phyloP scores from a whole-genome alignment of 2,888 invertebrate genomes.

The Tineola bisselliella region DNA sequence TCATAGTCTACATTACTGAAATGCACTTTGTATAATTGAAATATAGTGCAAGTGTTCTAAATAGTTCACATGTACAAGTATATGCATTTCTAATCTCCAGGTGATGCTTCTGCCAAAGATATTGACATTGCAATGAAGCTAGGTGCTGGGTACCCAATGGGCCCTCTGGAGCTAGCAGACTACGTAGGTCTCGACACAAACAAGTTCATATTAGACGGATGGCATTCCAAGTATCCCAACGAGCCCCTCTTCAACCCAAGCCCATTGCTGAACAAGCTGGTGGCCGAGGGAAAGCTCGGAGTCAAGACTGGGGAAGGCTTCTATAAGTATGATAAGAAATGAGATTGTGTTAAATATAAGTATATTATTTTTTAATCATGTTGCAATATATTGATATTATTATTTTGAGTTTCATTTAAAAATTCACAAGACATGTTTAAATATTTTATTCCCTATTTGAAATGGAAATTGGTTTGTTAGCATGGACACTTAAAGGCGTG shows the following conservation, averaged over 20 bases:
- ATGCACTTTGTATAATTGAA: no score
- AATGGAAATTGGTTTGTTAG: no score
- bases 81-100: slow-evolving; percentile 30
- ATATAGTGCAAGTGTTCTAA: no score
- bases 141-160: slow-evolving; percentile 91
- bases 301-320: slow-evolving; percentile 84
- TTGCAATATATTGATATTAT: slow-evolving; percentile 12
- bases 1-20: no score
- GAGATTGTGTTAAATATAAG: neutral
- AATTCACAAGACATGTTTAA: no score
- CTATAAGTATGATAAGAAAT: slow-evolving; percentile 67
- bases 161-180: slow-evolving; percentile 85
- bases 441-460: no score
- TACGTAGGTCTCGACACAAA: slow-evolving; percentile 86
- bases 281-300: slow-evolving; percentile 79
- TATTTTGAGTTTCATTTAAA: no score
- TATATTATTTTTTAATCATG: neutral
- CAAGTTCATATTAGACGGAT: slow-evolving; percentile 79
- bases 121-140: slow-evolving; percentile 92
- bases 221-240: slow-evolving; percentile 70
- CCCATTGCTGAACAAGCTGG: slow-evolving; percentile 70
- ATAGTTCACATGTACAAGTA: no score
- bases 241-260: slow-evolving; percentile 53
- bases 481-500: no score
- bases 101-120: slow-evolving; percentile 77